Percentiles rank a stretch among this genome's conserved stretches.
These are phyloP conservation scores for Pomatorhinus ruficollis DNA, from an alignment of 2,113 vertebrate species.

Conservation along the genomic window DNA sequence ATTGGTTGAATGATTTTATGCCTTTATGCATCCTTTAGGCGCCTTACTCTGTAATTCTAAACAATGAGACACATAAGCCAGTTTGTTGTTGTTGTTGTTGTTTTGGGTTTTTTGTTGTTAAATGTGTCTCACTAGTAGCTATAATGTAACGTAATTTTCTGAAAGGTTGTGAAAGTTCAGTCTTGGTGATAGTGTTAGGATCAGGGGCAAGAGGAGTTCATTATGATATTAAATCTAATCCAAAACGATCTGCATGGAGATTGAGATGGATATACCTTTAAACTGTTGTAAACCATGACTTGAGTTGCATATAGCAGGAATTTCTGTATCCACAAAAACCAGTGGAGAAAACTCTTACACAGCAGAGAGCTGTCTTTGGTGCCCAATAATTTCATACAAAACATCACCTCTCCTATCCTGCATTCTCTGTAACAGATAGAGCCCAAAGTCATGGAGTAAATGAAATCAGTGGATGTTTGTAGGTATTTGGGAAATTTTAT, in stretches of 20 bases:
- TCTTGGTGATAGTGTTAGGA: neutral
- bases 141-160: neutral
- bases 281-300: neutral
- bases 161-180: accelerated
- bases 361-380: neutral
- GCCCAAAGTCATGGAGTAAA: neutral
- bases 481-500: neutral
- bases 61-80: neutral
- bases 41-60: neutral
- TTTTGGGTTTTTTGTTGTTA: neutral
- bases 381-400: neutral
- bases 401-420: neutral
- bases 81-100: neutral
- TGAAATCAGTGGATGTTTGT: neutral
- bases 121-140: neutral
- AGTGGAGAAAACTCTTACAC: neutral
- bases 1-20: neutral
- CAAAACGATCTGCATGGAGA: accelerated
- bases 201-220: neutral
- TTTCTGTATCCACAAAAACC: neutral
- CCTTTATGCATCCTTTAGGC: neutral
- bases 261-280: neutral
- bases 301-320: neutral
- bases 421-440: neutral
- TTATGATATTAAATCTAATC: neutral